Evolutionary conservation across 2,113 vertebrate genomes (phyloP).

Genomic region (Nothoprocta perdicaria): DNA sequence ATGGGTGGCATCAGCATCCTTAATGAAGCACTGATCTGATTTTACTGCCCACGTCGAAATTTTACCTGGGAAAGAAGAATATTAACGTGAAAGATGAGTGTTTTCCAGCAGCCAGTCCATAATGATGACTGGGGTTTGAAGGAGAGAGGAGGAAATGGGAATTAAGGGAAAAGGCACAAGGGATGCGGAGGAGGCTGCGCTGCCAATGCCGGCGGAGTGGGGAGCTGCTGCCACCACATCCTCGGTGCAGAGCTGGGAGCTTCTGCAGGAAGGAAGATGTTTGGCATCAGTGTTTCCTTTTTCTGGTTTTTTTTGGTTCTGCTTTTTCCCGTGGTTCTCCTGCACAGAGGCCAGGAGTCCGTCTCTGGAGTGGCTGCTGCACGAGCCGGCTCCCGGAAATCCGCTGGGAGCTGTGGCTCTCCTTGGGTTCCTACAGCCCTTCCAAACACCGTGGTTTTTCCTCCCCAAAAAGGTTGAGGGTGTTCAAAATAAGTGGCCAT

Average conservation of each 20-base stretch:
- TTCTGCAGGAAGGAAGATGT: background rate
- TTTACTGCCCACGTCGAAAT: background rate
- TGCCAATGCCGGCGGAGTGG: background rate
- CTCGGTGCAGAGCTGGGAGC: rapidly evolving
- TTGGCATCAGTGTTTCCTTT: background rate
- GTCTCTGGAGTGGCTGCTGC: background rate
- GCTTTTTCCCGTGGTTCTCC: no score
- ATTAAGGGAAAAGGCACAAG: background rate
- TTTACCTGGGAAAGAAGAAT: background rate
- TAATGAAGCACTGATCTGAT: background rate
- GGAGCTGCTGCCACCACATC: background rate
- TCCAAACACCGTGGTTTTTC: background rate
- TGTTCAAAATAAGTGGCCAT: background rate
- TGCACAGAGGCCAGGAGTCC: background rate
- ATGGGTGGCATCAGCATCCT: background rate
- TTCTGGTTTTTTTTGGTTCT: background rate
- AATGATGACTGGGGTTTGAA: background rate
- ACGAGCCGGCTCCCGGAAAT: background rate
- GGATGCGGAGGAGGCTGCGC: background rate
- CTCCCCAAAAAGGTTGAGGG: background rate
- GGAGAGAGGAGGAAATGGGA: rapidly evolving
- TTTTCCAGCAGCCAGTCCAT: background rate
- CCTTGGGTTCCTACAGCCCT: background rate
- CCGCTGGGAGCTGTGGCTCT: background rate
- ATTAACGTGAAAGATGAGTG: background rate